Percentiles rank a stretch among this genome's conserved stretches.
Conservation (phyloP, 2,113 vertebrate species). For the Bujurquina vittata region DNA sequence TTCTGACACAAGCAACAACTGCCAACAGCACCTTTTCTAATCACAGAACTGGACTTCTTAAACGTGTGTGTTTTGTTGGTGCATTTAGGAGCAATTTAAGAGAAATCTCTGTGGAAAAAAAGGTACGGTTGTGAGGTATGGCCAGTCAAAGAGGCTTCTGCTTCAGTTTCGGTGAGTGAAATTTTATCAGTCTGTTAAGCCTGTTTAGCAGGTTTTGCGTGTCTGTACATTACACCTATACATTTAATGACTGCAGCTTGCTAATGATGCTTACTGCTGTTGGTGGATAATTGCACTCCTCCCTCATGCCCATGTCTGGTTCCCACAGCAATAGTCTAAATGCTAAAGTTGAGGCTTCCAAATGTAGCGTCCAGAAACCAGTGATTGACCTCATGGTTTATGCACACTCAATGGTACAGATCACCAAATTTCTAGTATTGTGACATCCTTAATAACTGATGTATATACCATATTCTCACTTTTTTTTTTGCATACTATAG, state of each 20-base stretch:
- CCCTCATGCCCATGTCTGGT: too few species aligned
- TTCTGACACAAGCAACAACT: neutral
- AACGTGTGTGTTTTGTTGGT: neutral
- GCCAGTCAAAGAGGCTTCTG: too few species aligned
- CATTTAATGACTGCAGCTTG: too few species aligned
- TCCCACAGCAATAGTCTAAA: neutral
- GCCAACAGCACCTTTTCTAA: neutral
- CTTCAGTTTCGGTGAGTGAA: too few species aligned
- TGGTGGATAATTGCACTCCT: too few species aligned
- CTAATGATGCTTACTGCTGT: too few species aligned
- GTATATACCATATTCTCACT: neutral
- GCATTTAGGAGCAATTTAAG: neutral
- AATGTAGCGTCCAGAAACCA: neutral
- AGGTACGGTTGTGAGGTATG: neutral
- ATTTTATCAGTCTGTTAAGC: too few species aligned
- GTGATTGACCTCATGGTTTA: neutral
- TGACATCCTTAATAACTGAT: neutral
- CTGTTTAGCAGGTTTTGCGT: too few species aligned
- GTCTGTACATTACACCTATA: too few species aligned
- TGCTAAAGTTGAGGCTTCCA: neutral
- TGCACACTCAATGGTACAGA: neutral
- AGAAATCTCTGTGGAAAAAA: neutral
- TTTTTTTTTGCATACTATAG: neutral
- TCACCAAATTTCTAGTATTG: neutral
- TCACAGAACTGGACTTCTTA: neutral